Conservation (phyloP, 2,797 vertebrate genomes). For the Champsocephalus gunnari region DNA sequence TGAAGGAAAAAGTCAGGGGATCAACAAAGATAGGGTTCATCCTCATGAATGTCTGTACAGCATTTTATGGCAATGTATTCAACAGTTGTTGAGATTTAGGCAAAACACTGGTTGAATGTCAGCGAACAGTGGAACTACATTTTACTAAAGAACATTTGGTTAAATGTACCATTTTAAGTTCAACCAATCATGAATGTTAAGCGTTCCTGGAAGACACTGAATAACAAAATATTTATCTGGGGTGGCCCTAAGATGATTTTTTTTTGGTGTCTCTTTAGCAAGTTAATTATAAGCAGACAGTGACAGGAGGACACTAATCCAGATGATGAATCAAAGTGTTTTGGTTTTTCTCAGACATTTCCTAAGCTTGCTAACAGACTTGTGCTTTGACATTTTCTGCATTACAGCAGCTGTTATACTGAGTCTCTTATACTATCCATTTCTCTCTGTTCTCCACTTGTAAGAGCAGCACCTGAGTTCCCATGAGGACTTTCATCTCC, state of each 20-base stretch:
- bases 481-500: conserved; percentile 40
- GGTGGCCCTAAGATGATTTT: not conserved
- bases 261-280: conserved; percentile 19
- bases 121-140: not conserved
- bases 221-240: not conserved
- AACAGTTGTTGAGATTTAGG: not conserved
- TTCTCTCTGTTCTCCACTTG: conserved; percentile 21
- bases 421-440: conserved; percentile 37
- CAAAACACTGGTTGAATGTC: not conserved
- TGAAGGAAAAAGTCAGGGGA: not conserved
- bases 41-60: not conserved
- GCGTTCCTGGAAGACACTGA: not conserved
- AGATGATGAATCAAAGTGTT: conserved; percentile 23
- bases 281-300: conserved; percentile 33
- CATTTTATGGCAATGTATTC: not conserved
- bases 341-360: conserved; percentile 27
- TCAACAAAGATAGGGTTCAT: not conserved
- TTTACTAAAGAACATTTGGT: not conserved
- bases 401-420: conserved; percentile 36
- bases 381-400: conserved; percentile 44
- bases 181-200: not conserved
- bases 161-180: conserved; percentile 6
- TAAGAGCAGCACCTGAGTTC: conserved; percentile 54
- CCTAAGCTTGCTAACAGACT: conserved; percentile 22
- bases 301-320: conserved; percentile 34